Base-by-base conservation (phyloP, 1,140 invertebrate species). In the Brachionus manjavacas region DNA sequence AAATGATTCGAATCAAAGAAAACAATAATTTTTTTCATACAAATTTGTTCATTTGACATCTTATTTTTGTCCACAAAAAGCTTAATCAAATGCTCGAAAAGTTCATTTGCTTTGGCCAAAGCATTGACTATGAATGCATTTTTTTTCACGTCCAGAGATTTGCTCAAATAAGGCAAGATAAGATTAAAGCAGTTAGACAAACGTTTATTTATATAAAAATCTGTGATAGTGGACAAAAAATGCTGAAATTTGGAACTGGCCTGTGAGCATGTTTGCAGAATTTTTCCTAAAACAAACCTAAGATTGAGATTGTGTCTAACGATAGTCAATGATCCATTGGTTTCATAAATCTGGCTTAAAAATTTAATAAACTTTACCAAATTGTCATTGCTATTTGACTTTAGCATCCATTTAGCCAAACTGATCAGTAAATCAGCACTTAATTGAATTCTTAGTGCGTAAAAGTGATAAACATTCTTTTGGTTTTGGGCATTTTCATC, bases 11-110 rank as follows among this genome's bases (percentile, higher is more conserved):
- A 7, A 52, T 76, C 72, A 11, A 76, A 20, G 28, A 76, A 76
- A 46, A 76, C 72, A 25, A 76, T 12, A 2, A 46, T 11, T 49
- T 76, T 76, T 76, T 46, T 76, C n/a, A 76, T 76, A 43, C 72
- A 76, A 3, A 76, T 12, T 25, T 76, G 72, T 9, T 76, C 72
- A 28, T 46, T 76, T 7, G 72, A 20, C 9, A 25, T 76, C 12
- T 76, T 76, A 6, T 4, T 46, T 14, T 76, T 76, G 23, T 76
- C 72, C 4, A 14, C 23, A 76, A 76, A 76, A 6, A 76, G n/a
- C 41, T 76, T 76, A 4, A 49, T 76, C 41, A 76, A 49, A 0
- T 23, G 7, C 12, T 31, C 72, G 9, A 14, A 76, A 43, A 76
- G 46, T 14, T 76, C 72, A 76, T 9, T 23, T 25, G 25, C 11